phyloP scores from a whole-genome alignment of 2,888 invertebrate species.

The Eudemis profundana region DNA sequence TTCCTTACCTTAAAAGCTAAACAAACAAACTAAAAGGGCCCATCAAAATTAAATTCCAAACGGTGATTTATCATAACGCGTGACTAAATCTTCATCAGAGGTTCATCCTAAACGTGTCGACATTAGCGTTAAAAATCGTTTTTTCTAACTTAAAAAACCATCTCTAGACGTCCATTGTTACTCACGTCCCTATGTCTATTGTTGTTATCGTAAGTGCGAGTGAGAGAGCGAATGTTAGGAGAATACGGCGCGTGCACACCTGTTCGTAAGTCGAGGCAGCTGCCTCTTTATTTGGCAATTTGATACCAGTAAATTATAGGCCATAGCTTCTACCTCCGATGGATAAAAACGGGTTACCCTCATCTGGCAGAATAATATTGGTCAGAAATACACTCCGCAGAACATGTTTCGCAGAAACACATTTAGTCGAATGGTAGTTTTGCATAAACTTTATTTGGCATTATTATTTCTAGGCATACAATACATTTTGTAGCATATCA shows the following conservation, averaged over 20 bases:
- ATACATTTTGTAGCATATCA: too few relatives aligned
- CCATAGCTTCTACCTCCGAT: slow-evolving; percentile 27
- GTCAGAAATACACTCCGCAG: too few relatives aligned
- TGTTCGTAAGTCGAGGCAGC: slow-evolving; percentile 65
- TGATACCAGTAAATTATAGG: slow-evolving; percentile 56
- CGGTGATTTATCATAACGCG: slow-evolving; percentile 34
- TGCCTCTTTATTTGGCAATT: slow-evolving; percentile 62
- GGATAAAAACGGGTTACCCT: too few relatives aligned
- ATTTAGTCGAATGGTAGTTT: too few relatives aligned
- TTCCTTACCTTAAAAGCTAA: background rate
- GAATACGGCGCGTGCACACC: slow-evolving; percentile 69
- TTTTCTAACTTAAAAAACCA: slow-evolving; percentile 34
- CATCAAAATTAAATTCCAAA: slow-evolving; percentile 23
- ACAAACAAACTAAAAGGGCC: slow-evolving; percentile 18
- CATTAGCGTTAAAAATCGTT: slow-evolving; percentile 29
- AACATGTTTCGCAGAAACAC: too few relatives aligned
- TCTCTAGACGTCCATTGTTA: slow-evolving; percentile 32
- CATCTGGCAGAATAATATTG: too few relatives aligned
- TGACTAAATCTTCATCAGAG: slow-evolving; percentile 37
- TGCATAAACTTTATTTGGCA: too few relatives aligned
- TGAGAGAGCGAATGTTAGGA: slow-evolving; percentile 50
- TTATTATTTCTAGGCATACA: too few relatives aligned
- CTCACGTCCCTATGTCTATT: slow-evolving; percentile 46
- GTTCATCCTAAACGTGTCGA: slow-evolving; percentile 32
- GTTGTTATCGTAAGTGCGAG: slow-evolving; percentile 51